These are phyloP conservation scores for Chascanopsetta lugubris DNA, from an alignment of 2,113 vertebrate genomes.

Conservation along the genomic window DNA sequence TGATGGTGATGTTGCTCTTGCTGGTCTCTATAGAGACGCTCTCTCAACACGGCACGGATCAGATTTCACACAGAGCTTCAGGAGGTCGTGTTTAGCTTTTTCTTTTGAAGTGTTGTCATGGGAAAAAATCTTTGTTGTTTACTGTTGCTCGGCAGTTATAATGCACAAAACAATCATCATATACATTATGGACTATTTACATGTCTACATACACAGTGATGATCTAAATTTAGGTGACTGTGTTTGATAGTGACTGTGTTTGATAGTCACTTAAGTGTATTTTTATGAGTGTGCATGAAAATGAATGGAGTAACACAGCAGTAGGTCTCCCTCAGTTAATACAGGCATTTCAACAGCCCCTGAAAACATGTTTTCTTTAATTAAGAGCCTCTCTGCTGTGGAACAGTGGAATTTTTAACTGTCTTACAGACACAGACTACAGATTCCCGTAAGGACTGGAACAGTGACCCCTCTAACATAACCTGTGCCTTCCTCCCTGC, in stretches of 20 bases:
- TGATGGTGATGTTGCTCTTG: background rate
- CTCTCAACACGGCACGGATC: background rate
- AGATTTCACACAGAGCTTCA: conserved; percentile 13
- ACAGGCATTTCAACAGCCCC: too few species aligned
- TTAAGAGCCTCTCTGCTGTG: too few species aligned
- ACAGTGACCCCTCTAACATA: background rate
- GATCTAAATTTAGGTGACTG: background rate
- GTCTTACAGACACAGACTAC: too few species aligned
- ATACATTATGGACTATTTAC: background rate
- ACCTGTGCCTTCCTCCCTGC: conserved; percentile 7
- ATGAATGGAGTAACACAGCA: too few species aligned
- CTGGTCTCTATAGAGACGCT: background rate
- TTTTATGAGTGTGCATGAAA: too few species aligned
- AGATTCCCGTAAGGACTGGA: too few species aligned
- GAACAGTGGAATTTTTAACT: too few species aligned
- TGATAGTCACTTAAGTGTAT: too few species aligned
- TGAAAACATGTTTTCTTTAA: too few species aligned
- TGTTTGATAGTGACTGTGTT: too few species aligned
- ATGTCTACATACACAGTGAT: background rate
- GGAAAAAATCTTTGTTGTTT: background rate
- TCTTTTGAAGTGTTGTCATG: background rate
- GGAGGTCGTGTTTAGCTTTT: background rate
- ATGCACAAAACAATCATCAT: background rate
- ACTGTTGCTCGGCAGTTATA: background rate
- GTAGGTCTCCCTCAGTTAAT: too few species aligned